Conservation (phyloP, 2,113 vertebrate species). For the Smithornis capensis region DNA sequence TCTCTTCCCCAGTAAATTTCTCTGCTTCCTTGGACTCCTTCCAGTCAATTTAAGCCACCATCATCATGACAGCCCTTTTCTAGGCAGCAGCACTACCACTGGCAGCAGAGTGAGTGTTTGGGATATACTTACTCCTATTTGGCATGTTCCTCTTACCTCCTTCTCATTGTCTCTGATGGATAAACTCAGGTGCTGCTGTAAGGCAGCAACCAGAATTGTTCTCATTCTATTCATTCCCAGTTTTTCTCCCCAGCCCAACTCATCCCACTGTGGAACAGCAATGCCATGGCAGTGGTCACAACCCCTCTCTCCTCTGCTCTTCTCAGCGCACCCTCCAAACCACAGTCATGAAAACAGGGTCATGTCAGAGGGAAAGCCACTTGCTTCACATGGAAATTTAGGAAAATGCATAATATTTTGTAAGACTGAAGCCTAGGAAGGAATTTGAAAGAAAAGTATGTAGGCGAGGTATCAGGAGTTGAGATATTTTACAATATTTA, state of each 20-base stretch:
- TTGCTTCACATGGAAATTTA: neutral
- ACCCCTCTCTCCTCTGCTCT: neutral
- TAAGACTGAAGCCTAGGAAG: neutral
- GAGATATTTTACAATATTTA: neutral
- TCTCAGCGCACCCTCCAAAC: accelerated
- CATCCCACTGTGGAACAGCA: neutral
- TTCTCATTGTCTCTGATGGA: neutral
- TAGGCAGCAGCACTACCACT: neutral
- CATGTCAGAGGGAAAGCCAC: neutral
- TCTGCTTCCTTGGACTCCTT: neutral
- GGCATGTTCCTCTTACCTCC: neutral
- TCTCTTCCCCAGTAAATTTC: neutral
- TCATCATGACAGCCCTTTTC: neutral
- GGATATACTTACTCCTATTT: neutral
- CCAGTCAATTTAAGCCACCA: neutral
- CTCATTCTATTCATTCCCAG: neutral
- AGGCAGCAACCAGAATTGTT: neutral
- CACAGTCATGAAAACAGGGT: neutral
- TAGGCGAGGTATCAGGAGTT: neutral
- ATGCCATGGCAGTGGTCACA: neutral
- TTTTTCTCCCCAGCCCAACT: neutral
- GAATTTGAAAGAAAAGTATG: neutral
- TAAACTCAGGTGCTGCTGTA: neutral
- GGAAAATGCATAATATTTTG: neutral
- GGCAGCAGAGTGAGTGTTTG: neutral